A percentile compares a stretch with the other conserved stretches of the same genome.
Evolutionary conservation across 1,140 invertebrate genomes (phyloP).

Genomic region (Polypedilum vanderplanki): DNA sequence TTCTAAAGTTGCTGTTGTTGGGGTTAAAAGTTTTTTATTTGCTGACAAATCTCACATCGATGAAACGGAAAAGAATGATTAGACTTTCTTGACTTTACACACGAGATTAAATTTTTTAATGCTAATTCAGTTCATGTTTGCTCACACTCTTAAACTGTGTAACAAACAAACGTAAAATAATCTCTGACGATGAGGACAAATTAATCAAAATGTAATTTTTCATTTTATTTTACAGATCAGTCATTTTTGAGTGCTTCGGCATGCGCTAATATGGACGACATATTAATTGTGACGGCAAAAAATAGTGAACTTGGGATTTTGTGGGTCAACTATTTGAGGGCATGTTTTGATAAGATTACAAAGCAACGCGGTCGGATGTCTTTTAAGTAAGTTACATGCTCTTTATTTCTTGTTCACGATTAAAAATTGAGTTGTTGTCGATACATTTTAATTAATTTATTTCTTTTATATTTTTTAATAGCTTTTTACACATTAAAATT

Average conservation of each 20-base stretch:
- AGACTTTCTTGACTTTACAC: no score
- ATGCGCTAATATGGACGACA: slow-evolving; percentile 64
- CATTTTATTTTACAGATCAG: slow-evolving; percentile 19
- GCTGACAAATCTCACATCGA: no score
- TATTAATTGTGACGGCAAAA: slow-evolving; percentile 67
- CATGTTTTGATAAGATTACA: slow-evolving; percentile 74
- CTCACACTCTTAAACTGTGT: no score
- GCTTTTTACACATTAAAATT: slow-evolving; percentile 62
- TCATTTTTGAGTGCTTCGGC: background rate
- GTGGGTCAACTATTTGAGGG: slow-evolving; percentile 72
- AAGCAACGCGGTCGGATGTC: slow-evolving; percentile 63
- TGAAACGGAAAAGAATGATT: no score
- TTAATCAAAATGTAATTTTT: no score
- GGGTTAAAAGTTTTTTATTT: no score
- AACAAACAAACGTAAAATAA: no score
- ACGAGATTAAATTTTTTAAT: no score
- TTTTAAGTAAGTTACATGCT: slow-evolving; percentile 54
- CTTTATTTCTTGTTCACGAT: slow-evolving; percentile 34
- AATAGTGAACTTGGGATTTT: slow-evolving; percentile 63
- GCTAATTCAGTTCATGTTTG: no score
- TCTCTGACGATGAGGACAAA: no score
- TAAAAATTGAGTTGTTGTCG: background rate
- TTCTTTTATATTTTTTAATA: slow-evolving; percentile 42
- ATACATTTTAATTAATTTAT: slow-evolving; percentile 30
- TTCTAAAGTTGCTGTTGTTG: no score